Evolutionary conservation across 2,113 vertebrate genomes (phyloP), one percentile per base, ranked within the genome.

Genomic region (Coracopsis vasa): DNA sequence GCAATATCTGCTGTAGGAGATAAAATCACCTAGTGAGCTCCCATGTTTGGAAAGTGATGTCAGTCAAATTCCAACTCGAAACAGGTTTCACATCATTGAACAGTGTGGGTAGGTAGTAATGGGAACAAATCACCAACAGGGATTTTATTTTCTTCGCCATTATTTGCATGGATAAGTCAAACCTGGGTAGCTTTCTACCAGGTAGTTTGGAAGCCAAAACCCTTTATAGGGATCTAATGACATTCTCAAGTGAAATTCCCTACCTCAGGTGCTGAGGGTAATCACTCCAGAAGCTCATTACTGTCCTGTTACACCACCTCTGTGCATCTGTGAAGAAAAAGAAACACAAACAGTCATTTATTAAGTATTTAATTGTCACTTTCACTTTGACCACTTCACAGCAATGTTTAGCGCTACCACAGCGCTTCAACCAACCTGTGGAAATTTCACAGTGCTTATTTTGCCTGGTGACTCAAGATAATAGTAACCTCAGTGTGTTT

Each of bases 311-410:
- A 53, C 1, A 2, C 15, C 93, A 86, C 85, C 85, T 95, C 82
- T 15, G n/a, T 45, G 66, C 37, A 16, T 61, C 66, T 5, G 2
- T 10, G 0, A 64, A 54, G 71, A 42, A 58, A 82, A 73, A 74
- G 16, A 72, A 19, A 9, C 33, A 5, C 39, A 41, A 70, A 45
- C 21, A 62, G 33, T 73, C 48, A 72, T 72, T 66, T 72, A 71
- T 89, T 71, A 80, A 91, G 88, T 51, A 45, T n/a, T 82, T 84
- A 80, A 80, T 92, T 95, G 77, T 86, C 81, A 72, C 67, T 78
- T 74, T 82, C 89, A 66, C 85, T 91, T 79, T 79, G 61, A 93
- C 70, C 74, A 86, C 84, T 85, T 90, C 71, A 61, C 82, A 78
- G 80, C 2, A 5, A 19, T 16, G 17, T 60, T 96, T 94, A 88